A percentile compares a stretch with the other conserved stretches of the same genome.
phyloP scores from a whole-genome alignment of 2,797 vertebrate species.

The Sciurus carolinensis region DNA sequence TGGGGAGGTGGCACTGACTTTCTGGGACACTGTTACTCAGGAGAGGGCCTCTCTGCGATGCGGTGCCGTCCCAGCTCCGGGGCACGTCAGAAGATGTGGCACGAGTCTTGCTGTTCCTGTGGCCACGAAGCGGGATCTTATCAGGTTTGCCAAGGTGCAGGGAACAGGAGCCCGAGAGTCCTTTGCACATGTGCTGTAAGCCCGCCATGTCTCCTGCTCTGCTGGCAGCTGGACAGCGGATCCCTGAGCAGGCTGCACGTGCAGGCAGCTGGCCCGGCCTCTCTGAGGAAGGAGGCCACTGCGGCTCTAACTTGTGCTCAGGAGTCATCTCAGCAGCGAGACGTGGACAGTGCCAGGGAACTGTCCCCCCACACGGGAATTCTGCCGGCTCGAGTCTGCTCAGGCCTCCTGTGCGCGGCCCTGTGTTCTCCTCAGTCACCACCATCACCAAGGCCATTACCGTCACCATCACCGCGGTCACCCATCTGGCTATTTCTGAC shows the following conservation, averaged over 20 bases:
- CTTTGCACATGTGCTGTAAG: background rate
- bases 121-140: background rate
- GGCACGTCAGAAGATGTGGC: background rate
- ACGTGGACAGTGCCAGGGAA: background rate
- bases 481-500: background rate
- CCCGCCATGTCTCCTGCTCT: background rate
- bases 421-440: background rate
- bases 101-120: background rate
- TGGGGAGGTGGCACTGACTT: background rate
- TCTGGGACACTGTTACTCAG: background rate
- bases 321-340: background rate
- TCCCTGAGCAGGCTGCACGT: background rate
- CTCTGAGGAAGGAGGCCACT: background rate
- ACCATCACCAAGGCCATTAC: background rate
- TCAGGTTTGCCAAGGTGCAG: background rate
- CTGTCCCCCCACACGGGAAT: constrained; percentile 42
- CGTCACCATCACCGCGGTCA: constrained; percentile 53
- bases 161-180: background rate
- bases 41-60: no score
- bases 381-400: constrained; percentile 70
- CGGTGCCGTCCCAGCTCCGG: background rate
- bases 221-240: background rate
- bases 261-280: background rate
- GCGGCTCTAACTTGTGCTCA: background rate
- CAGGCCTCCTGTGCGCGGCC: constrained; percentile 51